A percentile compares a stretch with the other conserved stretches of the same genome.
These are phyloP conservation scores for Poeciliopsis gracilis DNA, from an alignment of 2,797 vertebrate genomes.

Conservation along the genomic window DNA sequence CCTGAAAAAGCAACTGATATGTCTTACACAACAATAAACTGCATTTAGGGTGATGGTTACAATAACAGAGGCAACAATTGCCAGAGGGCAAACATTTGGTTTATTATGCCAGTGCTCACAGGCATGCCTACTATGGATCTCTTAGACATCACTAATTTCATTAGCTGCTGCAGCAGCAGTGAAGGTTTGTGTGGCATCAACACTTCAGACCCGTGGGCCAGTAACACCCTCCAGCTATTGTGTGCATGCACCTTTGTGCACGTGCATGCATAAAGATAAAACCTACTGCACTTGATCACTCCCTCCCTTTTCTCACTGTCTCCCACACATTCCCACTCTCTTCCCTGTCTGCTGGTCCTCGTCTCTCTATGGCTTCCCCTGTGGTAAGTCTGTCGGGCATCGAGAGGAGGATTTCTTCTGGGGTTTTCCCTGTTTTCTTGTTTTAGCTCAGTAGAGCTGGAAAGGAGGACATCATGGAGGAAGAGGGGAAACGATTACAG, in stretches of 20 bases:
- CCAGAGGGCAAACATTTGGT: constrained; percentile 53
- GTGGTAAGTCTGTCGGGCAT: constrained; percentile 56
- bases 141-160: constrained; percentile 77
- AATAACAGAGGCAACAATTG: constrained; percentile 21
- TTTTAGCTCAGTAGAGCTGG: constrained; percentile 69
- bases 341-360: constrained; percentile 30
- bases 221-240: constrained; percentile 34
- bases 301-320: constrained; percentile 48
- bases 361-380: constrained; percentile 21
- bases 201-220: constrained; percentile 64
- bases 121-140: constrained; percentile 63
- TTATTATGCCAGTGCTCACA: constrained; percentile 55
- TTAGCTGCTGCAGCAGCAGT: constrained; percentile 68
- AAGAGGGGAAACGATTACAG: constrained; percentile 60
- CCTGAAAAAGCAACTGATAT: neutral
- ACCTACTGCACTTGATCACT: constrained; percentile 20
- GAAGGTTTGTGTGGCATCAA: constrained; percentile 60
- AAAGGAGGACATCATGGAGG: constrained; percentile 63
- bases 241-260: constrained; percentile 28
- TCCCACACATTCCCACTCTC: constrained; percentile 52
- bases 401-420: constrained; percentile 67
- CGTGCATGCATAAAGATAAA: constrained; percentile 46
- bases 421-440: constrained; percentile 70
- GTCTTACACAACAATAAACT: neutral
- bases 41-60: constrained; percentile 7